These are phyloP conservation scores for Eudemis profundana DNA, from an alignment of 2,888 invertebrate species.

Conservation along the genomic window DNA sequence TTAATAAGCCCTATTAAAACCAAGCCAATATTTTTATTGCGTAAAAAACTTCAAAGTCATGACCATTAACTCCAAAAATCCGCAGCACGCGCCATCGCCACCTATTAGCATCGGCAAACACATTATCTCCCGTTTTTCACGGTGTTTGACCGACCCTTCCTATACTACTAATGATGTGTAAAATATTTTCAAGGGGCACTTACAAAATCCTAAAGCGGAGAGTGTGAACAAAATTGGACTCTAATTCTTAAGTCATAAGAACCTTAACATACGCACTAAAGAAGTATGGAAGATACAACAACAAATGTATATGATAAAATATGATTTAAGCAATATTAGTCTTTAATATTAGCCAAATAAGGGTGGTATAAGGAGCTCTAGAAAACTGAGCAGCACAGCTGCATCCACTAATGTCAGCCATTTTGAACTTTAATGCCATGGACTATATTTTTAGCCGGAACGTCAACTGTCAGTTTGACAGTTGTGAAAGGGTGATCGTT, in stretches of 20 bases:
- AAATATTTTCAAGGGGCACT: slow-evolving; percentile 63
- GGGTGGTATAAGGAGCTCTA: neutral
- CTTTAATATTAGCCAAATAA: slow-evolving; percentile 1
- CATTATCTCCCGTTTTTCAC: slow-evolving; percentile 77
- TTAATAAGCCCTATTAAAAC: neutral
- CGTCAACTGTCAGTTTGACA: slow-evolving; percentile 78
- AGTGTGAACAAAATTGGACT: slow-evolving; percentile 9
- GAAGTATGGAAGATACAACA: neutral
- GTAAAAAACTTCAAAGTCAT: slow-evolving; percentile 9
- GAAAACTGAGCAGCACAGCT: slow-evolving; percentile 36
- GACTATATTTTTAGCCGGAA: slow-evolving; percentile 51
- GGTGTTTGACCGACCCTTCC: slow-evolving; percentile 67
- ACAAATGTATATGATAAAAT: slow-evolving; percentile 11
- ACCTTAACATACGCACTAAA: slow-evolving; percentile 1
- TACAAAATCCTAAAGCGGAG: slow-evolving; percentile 51
- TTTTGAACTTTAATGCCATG: slow-evolving; percentile 37
- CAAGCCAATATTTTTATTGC: neutral
- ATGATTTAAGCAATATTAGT: slow-evolving; percentile 5
- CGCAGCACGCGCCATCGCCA: slow-evolving; percentile 42
- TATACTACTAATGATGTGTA: slow-evolving; percentile 75
- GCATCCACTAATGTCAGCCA: slow-evolving; percentile 19
- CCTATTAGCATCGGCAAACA: slow-evolving; percentile 49
- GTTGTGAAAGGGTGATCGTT: slow-evolving; percentile 68
- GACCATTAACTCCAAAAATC: slow-evolving; percentile 31
- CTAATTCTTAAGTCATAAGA: neutral